Percentiles rank a stretch among this genome's conserved stretches.
phyloP scores from a whole-genome alignment of 1,140 invertebrate genomes.

The Antheraea mylitta region DNA sequence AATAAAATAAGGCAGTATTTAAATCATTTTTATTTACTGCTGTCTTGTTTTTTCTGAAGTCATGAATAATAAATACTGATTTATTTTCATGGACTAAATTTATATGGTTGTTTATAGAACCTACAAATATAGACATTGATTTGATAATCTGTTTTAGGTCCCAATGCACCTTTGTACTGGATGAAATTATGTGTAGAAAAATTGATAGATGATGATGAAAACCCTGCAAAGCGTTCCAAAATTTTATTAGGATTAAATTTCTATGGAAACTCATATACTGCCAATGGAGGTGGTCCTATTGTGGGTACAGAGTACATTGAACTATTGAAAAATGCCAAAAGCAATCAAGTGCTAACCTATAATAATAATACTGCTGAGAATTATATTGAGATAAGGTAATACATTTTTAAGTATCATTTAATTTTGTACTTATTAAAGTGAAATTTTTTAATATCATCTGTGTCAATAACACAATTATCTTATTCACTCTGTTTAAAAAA shows the following conservation, averaged over 20 bases:
- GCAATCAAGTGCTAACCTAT: slow-evolving; percentile 83
- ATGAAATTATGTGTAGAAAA: slow-evolving; percentile 87
- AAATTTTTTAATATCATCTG: no score
- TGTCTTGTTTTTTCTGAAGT: no score
- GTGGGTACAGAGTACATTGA: slow-evolving; percentile 88
- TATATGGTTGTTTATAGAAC: no score
- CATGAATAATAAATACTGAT: no score
- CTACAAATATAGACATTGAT: no score
- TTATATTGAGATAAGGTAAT: slow-evolving; percentile 91
- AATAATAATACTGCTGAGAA: slow-evolving; percentile 91
- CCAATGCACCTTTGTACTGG: slow-evolving; percentile 94
- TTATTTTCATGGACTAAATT: no score
- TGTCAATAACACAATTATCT: no score
- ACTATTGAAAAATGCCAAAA: slow-evolving; percentile 83
- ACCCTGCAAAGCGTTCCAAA: slow-evolving; percentile 83
- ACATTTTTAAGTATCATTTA: no score
- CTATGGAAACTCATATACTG: slow-evolving; percentile 94
- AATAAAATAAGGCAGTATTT: no score
- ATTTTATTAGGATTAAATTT: slow-evolving; percentile 95
- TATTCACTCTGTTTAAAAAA: no score
- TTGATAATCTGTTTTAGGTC: slow-evolving; percentile 71
- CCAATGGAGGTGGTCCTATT: slow-evolving; percentile 88
- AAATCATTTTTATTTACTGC: no score
- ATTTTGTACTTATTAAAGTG: no score
- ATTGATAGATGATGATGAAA: slow-evolving; percentile 82